Evolutionary conservation across 64 coral and sea anemone species (phyloP), one percentile per base, ranked within the genome.

Genomic region (Trachythela sp.): DNA sequence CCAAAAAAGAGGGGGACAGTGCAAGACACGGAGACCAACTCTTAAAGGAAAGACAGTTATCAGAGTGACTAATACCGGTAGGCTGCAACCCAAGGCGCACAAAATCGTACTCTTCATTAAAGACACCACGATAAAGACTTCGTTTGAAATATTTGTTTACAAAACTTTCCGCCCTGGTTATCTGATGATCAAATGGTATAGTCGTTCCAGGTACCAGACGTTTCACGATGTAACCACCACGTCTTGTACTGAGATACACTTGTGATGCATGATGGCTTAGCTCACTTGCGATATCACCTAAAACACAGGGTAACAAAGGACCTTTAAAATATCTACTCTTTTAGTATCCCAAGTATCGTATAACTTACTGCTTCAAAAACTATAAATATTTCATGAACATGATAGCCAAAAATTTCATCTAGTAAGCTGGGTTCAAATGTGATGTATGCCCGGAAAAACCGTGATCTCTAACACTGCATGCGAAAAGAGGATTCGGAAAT

Each of bases 281-380:
- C 48, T 95, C 94, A 91, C 88, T 90, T 10, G 88, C 88, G 36
- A 95, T 88, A 40, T 95, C 94, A 17, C 88, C 94, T 95, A 39
- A 87, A 90, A 48, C 2, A n/a, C 11, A 67, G 35, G 27, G 84
- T 5, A 31, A 43, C 15, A 15, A 9, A 6, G 15, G 15, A 49
- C 7, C 2, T 2, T 59, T 59, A 3, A 2, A 20, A 3, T 11
- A n/a, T n/a, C 54, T 8, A 15, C 5, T 11, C 42, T 11, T 4
- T 52, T 17, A 59, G 34, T 36, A 88, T 4, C 14, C 31, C 17
- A 52, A 91, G 14, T 0, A 54, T 39, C n/a, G 35, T 9, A 30
- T 27, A 50, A 84, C 9, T 84, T 52, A 15, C 49, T 52, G 13
- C 13, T 20, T 9, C 15, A 15, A 9, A 6, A 49, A 49, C 7